Base-by-base conservation (phyloP, 1,140 invertebrate genomes). In the Latrodectus geometricus region DNA sequence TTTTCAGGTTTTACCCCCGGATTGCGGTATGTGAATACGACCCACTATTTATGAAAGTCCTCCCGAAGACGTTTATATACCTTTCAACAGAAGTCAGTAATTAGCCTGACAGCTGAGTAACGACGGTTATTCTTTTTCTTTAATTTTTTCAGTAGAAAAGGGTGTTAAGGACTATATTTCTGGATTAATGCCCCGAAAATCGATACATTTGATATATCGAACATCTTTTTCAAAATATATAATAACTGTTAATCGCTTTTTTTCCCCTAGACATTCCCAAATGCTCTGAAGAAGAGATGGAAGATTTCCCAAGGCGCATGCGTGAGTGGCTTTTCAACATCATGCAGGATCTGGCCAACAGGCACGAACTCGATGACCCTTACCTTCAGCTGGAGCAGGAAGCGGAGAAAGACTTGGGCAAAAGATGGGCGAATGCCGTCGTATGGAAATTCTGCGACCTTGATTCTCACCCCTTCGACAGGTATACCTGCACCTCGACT, bases 401-500 rank as follows among this genome's bases (percentile, higher is more conserved):
- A 20, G 82, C 78, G 2, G 88, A 88, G 49, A 75, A 23, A 7
- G 78, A 81, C 21, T 54, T 86, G 0, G 49, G 52, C 0, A 92
- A 95, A 61, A 93, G 95, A 89, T 97, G 96, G 96, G 93, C 95
- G 5, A 97, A 97, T 90, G 96, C 97, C 17, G 97, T 97, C 66
- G 94, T 98, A 78, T 98, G 97, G 97, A 98, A 98, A 90, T 98
- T 97, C 95, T 98, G 97, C 90, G 97, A 98, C 90, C 92, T 98
- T 68, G 97, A 98, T 91, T 95, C 94, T 23, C 94, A 96, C 91
- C 95, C 96, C 83, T 95, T 96, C 89, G 96, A 97, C 92, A 93
- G 94, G 94, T 94, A 89, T 87, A 8, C 8, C 50, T 20, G 0
- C n/a, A 4, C 11, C 23, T 21, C 70, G 4, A 35, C 20, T 0